Evolutionary conservation across 1,140 invertebrate genomes (phyloP).

Genomic region (Cydia strobilella): DNA sequence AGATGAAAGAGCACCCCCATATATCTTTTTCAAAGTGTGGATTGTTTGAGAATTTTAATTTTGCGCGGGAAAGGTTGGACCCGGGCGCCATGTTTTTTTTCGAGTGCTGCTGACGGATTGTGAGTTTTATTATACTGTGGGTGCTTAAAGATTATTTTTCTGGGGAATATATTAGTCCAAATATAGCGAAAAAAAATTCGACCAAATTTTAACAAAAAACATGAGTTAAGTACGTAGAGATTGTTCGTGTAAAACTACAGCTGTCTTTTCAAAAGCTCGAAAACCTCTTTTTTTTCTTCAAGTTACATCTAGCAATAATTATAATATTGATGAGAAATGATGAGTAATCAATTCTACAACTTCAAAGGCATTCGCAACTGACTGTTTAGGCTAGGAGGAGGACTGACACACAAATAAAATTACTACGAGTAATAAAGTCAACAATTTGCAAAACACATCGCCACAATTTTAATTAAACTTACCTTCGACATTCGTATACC

Average conservation of each 20-base stretch:
- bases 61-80: constrained; percentile 58
- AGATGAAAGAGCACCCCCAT: constrained; percentile 77
- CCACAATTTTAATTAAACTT: background rate
- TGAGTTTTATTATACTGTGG: constrained; percentile 26
- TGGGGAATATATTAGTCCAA: too few species aligned
- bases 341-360: too few species aligned
- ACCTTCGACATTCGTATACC: background rate
- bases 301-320: too few species aligned
- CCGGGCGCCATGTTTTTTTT: constrained; percentile 21
- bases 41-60: constrained; percentile 78
- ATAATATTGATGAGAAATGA: too few species aligned
- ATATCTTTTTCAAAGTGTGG: constrained; percentile 78
- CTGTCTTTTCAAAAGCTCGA: too few species aligned
- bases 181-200: too few species aligned
- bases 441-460: background rate
- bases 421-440: background rate
- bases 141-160: background rate
- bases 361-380: too few species aligned
- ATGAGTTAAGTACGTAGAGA: too few species aligned
- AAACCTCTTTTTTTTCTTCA: too few species aligned
- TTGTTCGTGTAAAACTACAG: too few species aligned
- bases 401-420: background rate
- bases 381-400: too few species aligned
- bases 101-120: constrained; percentile 6
- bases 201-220: too few species aligned